Conservation (phyloP, 2,888 invertebrate genomes). For the Hyppa rectilinea region DNA sequence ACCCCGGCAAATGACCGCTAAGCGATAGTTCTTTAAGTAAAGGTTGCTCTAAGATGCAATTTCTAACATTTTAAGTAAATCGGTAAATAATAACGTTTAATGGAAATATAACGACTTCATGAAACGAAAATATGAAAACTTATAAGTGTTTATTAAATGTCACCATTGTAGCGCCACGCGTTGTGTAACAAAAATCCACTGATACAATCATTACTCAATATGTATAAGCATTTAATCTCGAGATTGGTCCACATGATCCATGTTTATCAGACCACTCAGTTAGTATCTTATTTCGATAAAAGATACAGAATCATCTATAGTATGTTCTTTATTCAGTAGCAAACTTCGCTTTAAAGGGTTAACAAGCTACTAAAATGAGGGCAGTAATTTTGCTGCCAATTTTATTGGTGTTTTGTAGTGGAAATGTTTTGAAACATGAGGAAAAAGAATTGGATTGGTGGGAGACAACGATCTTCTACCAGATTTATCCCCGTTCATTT, state of each 20-base stretch:
- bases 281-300: constrained; percentile 54
- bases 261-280: constrained; percentile 66
- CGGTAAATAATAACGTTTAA: too few relatives aligned
- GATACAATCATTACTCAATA: constrained; percentile 13
- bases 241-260: constrained; percentile 30
- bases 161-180: too few relatives aligned
- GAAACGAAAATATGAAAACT: too few relatives aligned
- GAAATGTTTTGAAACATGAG: constrained; percentile 67
- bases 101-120: too few relatives aligned
- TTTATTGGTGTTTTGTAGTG: constrained; percentile 70
- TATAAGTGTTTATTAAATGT: too few relatives aligned
- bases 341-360: constrained; percentile 3
- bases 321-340: constrained; percentile 48
- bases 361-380: constrained; percentile 71
- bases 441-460: constrained; percentile 92
- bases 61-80: too few relatives aligned
- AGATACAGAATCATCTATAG: constrained; percentile 59
- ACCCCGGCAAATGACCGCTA: too few relatives aligned
- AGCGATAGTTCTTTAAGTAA: too few relatives aligned
- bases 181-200: background rate
- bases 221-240: constrained; percentile 40
- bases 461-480: constrained; percentile 94
- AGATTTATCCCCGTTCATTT: constrained; percentile 95
- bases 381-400: constrained; percentile 72
- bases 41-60: too few relatives aligned